Base-by-base conservation (phyloP, 2,797 vertebrate species). In the Melanotaenia maccullochi region DNA sequence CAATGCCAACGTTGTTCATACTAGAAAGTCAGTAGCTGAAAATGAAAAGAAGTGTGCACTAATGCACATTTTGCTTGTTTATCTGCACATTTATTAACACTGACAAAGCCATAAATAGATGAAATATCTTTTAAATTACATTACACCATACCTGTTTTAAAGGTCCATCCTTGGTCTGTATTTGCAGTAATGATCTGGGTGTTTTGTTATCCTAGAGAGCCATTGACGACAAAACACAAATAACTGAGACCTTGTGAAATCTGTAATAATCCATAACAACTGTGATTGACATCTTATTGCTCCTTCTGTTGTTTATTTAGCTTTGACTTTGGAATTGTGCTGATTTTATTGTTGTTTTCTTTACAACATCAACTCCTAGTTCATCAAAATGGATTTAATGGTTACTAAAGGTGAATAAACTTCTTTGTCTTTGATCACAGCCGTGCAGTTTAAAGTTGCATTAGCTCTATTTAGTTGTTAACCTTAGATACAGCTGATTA, bases 281-380 rank as follows among this genome's bases (percentile, higher is more conserved):
- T 56, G 56, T 42, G 9, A 11, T 22, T 77, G 30, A 55, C 74
- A 62, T 71, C 49, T 68, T 64, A 55, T 54, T 58, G 44, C 18
- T 16, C 9, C 28, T 52, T 49, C 30, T 33, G 9, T 35, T 59
- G 2, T 22, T 8, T 36, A 5, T 59, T 12, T 2, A 38, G 1
- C 3, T 20, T 20, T 20, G 28, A 18, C 36, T 38, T 38, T 38
- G 36, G 36, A 13, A 38, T 14, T 9, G 3, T 20, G n/a, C 25
- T 7, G 24, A 30, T 38, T 38, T 38, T 3, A 38, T 38, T 33
- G 5, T 33, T 33, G 33, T 11, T 36, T 36, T 0, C 38, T 3
- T 40, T 40, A 14, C 13, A 40, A 40, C 38, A 40, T 14, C 13
- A 40, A 40, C 40, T 42, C 11, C 9, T 5, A 42, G 16, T 42